Percentiles rank a stretch among this genome's conserved stretches.
Conservation (phyloP, 92 coral and sea anemone genomes). For the Phymanthus crucifer region DNA sequence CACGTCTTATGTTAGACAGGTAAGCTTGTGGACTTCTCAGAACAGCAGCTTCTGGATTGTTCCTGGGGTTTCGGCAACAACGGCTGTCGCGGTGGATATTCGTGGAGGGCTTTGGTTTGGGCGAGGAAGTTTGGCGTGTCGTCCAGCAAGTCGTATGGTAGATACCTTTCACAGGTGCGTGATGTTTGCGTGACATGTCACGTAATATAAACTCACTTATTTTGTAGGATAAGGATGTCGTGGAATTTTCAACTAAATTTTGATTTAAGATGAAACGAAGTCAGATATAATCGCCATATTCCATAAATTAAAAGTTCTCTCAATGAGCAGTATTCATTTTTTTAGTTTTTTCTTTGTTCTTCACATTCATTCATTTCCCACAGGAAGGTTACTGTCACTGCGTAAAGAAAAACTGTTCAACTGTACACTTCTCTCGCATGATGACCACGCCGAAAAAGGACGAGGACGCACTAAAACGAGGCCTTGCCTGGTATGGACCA, state of each 20-base stretch:
- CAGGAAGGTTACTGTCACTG: constrained; percentile 98
- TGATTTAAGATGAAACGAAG: background rate
- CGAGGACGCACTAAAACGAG: constrained; percentile 69
- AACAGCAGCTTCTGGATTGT: constrained; percentile 85
- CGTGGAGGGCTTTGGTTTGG: constrained; percentile 87
- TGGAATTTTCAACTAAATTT: background rate
- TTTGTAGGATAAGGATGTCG: background rate
- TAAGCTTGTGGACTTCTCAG: constrained; percentile 69
- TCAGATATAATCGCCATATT: too few species aligned
- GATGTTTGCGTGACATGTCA: background rate
- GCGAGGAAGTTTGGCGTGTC: constrained; percentile 80
- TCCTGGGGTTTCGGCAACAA: constrained; percentile 90
- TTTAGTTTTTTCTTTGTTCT: background rate
- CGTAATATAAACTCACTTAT: background rate
- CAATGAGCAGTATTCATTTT: background rate
- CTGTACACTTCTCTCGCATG: constrained; percentile 57
- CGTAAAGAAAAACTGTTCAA: constrained; percentile 68
- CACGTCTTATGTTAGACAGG: constrained; percentile 54
- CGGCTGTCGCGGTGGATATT: constrained; percentile 93
- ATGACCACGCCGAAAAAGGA: constrained; percentile 71
- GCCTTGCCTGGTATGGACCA: constrained; percentile 91
- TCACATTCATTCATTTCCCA: background rate
- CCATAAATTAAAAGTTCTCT: too few species aligned
- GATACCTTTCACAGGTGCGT: constrained; percentile 87
- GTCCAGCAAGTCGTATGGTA: constrained; percentile 78